Conservation (phyloP, 2,113 vertebrate genomes). For the Cottus gobio region DNA sequence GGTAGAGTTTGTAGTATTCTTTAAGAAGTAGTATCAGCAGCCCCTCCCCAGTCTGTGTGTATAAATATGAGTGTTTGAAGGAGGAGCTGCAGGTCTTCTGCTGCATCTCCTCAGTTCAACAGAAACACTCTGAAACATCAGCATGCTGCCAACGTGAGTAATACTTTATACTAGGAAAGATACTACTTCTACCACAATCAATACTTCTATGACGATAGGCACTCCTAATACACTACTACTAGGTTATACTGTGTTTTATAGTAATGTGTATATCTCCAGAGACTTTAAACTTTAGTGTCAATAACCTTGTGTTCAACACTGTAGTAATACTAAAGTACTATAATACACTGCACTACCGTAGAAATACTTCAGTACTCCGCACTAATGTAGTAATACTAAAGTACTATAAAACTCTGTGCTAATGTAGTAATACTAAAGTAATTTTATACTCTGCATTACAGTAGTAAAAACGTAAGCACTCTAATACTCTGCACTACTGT, state of each 20-base stretch:
- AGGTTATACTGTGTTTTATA: neutral
- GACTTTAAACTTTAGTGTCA: neutral
- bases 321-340: neutral
- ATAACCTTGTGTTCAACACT: neutral
- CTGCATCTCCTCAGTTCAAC: constrained; percentile 28
- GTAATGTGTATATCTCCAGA: neutral
- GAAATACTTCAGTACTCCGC: neutral
- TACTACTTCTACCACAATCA: neutral
- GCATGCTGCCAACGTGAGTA: constrained; percentile 70
- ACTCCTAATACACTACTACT: neutral
- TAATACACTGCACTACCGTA: neutral
- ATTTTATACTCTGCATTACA: neutral
- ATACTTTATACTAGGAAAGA: neutral
- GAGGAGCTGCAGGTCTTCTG: constrained; percentile 60
- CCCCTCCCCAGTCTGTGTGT: constrained; percentile 40
- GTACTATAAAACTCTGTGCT: neutral
- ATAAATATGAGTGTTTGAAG: constrained; percentile 57
- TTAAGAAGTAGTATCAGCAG: constrained; percentile 13
- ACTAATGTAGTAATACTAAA: neutral
- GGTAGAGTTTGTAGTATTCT: neutral
- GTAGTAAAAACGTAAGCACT: too few species aligned
- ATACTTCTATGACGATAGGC: too few species aligned
- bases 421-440: neutral
- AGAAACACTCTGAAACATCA: constrained; percentile 36
- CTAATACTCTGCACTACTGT: neutral